Percentiles rank a stretch among this genome's conserved stretches.
Evolutionary conservation across 2,888 invertebrate genomes (phyloP).

Genomic region (Zele albiditarsus): DNA sequence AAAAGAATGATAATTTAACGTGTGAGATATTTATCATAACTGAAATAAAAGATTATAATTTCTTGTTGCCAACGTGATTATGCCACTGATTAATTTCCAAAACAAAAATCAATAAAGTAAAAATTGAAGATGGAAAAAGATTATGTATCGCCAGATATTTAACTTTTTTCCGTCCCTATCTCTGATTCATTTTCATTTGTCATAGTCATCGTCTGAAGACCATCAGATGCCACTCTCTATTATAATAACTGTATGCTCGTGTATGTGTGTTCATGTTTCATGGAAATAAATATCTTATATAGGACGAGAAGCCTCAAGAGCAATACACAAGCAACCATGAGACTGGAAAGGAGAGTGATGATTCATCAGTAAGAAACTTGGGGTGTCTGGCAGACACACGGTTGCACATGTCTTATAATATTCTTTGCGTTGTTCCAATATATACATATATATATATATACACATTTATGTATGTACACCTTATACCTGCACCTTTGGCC

Average conservation of each 20-base stretch:
- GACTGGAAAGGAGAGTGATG: constrained; percentile 9
- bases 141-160: too few species aligned
- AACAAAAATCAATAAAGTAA: background rate
- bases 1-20: background rate
- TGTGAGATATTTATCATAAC: background rate
- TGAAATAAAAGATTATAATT: background rate
- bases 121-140: background rate
- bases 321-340: background rate
- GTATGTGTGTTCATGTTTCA: background rate
- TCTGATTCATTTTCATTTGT: too few species aligned
- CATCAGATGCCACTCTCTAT: background rate
- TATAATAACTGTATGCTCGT: background rate
- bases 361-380: constrained; percentile 3
- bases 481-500: background rate
- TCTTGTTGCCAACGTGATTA: background rate
- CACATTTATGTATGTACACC: background rate
- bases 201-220: too few species aligned
- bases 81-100: background rate
- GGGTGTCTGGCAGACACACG: constrained; percentile 7
- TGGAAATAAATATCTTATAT: background rate
- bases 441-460: background rate
- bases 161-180: too few species aligned
- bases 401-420: constrained; percentile 10
- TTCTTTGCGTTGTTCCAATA: background rate
- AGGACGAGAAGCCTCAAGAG: background rate